Conservation (phyloP, 2,113 vertebrate genomes). For the Triplophysa dalaica region DNA sequence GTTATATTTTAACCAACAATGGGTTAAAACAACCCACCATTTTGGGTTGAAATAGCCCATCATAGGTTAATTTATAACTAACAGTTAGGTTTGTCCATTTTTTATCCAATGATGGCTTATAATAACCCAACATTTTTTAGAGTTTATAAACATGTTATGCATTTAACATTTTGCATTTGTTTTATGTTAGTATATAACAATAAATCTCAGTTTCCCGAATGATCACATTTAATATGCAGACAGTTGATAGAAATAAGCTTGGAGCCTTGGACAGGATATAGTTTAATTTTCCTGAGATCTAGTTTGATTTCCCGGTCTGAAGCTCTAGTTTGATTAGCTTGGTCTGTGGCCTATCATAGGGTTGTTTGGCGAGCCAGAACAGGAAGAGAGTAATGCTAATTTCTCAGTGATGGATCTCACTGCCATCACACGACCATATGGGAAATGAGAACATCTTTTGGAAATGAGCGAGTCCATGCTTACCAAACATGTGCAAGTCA, state of each 20-base stretch:
- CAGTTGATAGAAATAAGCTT: neutral
- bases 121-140: no score
- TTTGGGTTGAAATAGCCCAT: no score
- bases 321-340: slow-evolving; percentile 50
- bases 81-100: no score
- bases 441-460: slow-evolving; percentile 46
- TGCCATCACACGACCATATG: slow-evolving; percentile 51
- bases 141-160: neutral
- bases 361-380: slow-evolving; percentile 48
- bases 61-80: no score
- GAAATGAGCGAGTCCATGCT: slow-evolving; percentile 45
- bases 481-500: slow-evolving; percentile 11
- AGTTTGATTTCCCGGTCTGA: slow-evolving; percentile 37
- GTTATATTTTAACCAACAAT: no score
- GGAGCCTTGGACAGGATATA: neutral
- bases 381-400: slow-evolving; percentile 54
- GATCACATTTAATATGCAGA: neutral
- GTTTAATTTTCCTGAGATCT: slow-evolving; percentile 16
- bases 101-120: no score
- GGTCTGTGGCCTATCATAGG: slow-evolving; percentile 36
- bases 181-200: neutral
- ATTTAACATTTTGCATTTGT: neutral
- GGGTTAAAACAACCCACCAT: no score
- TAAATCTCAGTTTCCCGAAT: neutral
- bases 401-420: slow-evolving; percentile 53